phyloP scores from a whole-genome alignment of 2,888 invertebrate species.

The Didymodactylos carnosus region DNA sequence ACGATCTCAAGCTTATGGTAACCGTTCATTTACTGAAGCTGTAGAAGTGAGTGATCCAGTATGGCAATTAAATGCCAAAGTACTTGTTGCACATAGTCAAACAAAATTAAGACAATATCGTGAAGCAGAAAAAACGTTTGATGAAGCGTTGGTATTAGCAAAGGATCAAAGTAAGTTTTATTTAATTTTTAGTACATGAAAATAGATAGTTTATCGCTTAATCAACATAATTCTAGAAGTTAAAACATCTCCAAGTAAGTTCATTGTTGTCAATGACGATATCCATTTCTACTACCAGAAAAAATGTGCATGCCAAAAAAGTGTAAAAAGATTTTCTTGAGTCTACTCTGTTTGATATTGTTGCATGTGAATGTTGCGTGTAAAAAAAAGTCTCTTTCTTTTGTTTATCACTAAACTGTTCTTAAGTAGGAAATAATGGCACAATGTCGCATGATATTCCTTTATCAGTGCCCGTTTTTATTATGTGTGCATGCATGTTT shows the following conservation, averaged over 20 bases:
- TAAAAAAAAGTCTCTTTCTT: no score
- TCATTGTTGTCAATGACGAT: no score
- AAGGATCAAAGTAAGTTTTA: conserved; percentile 8
- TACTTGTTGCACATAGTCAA: conserved; percentile 29
- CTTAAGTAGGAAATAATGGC: no score
- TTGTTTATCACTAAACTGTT: no score
- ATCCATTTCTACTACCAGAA: no score
- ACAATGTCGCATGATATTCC: no score
- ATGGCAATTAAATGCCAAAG: conserved; percentile 31
- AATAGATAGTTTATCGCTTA: neutral
- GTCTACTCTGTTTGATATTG: no score
- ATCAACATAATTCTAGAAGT: neutral
- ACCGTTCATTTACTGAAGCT: conserved; percentile 26
- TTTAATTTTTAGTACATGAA: neutral
- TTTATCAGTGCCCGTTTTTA: no score
- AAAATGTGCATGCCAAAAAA: no score
- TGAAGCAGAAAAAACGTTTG: conserved; percentile 6
- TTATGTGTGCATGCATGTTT: no score
- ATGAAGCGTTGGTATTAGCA: conserved; percentile 6
- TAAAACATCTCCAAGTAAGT: neutral
- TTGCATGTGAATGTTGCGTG: no score
- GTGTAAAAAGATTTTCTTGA: no score
- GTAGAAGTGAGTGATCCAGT: conserved; percentile 26
- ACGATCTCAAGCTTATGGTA: conserved; percentile 26
- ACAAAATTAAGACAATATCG: conserved; percentile 15